Percentiles rank a stretch among this genome's conserved stretches.
These are phyloP conservation scores for Zaprionus nigranus DNA, from an alignment of 1,140 invertebrate genomes.

Conservation along the genomic window DNA sequence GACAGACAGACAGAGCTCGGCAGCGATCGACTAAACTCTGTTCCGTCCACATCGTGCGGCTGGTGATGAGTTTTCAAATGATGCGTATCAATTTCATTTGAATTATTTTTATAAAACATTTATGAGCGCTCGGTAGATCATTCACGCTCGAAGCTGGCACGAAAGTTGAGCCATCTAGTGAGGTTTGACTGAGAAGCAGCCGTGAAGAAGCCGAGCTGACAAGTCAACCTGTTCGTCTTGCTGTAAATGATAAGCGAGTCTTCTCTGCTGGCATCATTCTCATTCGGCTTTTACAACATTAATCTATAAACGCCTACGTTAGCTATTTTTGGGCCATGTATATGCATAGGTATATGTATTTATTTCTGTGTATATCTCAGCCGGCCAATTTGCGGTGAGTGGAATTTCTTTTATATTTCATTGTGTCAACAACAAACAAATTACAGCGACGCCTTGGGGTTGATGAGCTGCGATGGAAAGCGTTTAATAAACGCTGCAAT, in stretches of 20 bases:
- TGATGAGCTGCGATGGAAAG: constrained; percentile 67
- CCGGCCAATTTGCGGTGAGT: constrained; percentile 73
- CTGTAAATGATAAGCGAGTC: constrained; percentile 53
- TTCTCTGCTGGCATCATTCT: constrained; percentile 27
- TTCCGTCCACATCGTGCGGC: not conserved
- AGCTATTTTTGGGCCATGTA: constrained; percentile 36
- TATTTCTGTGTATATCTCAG: constrained; percentile 39
- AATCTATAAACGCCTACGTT: constrained; percentile 75
- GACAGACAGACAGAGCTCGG: not conserved
- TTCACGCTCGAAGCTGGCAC: constrained; percentile 28
- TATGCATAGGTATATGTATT: constrained; percentile 14
- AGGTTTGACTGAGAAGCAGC: not conserved
- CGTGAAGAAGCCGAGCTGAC: not conserved
- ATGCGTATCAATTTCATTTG: constrained; percentile 77
- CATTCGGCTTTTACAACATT: constrained; percentile 61
- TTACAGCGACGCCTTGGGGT: constrained; percentile 21
- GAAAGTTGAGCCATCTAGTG: not conserved
- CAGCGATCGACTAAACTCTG: constrained; percentile 20
- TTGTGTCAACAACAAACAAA: constrained; percentile 22
- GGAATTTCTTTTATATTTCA: constrained; percentile 68
- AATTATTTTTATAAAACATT: constrained; percentile 77
- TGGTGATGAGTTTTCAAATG: constrained; percentile 81
- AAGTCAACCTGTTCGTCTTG: not conserved
- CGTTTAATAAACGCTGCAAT: constrained; percentile 74
- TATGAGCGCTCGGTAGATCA: constrained; percentile 77